Evolutionary conservation across 2,888 invertebrate species (phyloP), one percentile per base, ranked within the genome.

Genomic region (Dyspetes luteomarginatus): DNA sequence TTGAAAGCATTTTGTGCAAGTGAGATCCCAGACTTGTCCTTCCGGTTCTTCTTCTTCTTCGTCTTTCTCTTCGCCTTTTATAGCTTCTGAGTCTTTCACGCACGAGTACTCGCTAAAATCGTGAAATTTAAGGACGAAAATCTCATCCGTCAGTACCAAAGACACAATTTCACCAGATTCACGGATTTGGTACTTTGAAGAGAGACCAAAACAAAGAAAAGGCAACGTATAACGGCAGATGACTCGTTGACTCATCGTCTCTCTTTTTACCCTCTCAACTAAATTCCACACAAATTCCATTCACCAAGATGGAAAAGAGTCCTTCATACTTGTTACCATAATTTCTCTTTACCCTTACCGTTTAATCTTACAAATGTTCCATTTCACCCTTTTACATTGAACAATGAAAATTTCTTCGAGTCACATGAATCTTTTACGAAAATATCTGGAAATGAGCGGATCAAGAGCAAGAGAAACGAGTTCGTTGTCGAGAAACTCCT

Each of bases 1-100:
- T 81, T 81, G 76, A 81, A 77, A 81, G 78, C 76, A 68, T 68
- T 76, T 81, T 72, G 72, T 64, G 48, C 30, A 72, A 81, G 81
- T 76, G 76, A 76, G 72, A 50, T 17, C 24, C 65, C 56, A 50
- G 72, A 41, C 73, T 68, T 50, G 55, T 72, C 50, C 55, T 69
- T 73, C 76, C n/a, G n/a, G n/a, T 41, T 62, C 72, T 30, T 55
- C 52, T 30, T 55, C 58, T 30, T 19, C 45, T 36, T 26, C 48
- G 43, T 72, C n/a, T n/a, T n/a, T n/a, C n/a, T n/a, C n/a, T n/a
- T n/a, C n/a, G n/a, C n/a, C n/a, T n/a, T n/a, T n/a, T n/a, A n/a
- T n/a, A n/a, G n/a, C n/a, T n/a, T n/a, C n/a, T n/a, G n/a, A n/a
- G n/a, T n/a, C 76, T 76, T 81, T 76, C 72, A 78, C 67, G 81